These are phyloP conservation scores for Calcarius lapponicus DNA, from an alignment of 2,797 vertebrate species.

Conservation along the genomic window DNA sequence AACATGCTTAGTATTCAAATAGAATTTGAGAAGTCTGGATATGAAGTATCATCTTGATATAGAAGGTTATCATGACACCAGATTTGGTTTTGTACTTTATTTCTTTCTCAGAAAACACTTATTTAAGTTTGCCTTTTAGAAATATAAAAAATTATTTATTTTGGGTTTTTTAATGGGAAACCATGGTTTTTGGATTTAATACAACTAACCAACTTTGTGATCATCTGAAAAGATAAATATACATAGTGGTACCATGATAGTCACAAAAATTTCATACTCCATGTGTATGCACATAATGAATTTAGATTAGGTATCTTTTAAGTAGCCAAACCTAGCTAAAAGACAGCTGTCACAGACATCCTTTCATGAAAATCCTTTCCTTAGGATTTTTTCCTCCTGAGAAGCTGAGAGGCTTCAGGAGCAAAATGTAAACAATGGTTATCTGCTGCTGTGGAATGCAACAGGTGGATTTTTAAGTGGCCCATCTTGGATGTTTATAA, in stretches of 20 bases:
- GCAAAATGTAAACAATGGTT: too few species aligned
- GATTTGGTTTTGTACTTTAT: neutral
- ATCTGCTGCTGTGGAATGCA: too few species aligned
- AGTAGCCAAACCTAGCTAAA: neutral
- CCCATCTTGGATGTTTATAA: too few species aligned
- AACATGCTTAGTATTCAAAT: constrained; percentile 41
- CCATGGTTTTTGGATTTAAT: neutral
- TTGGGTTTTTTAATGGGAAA: neutral
- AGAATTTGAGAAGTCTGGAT: constrained; percentile 21
- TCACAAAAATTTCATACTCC: neutral
- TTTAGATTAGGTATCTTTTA: neutral
- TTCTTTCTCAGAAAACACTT: constrained; percentile 20
- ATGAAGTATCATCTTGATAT: constrained; percentile 34
- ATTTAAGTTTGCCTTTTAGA: neutral
- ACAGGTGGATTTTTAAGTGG: too few species aligned
- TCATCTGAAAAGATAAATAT: neutral
- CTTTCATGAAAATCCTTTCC: too few species aligned
- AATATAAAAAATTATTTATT: neutral
- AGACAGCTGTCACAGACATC: neutral
- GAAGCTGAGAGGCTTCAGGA: too few species aligned
- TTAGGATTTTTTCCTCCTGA: too few species aligned
- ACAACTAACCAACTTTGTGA: neutral
- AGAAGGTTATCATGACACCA: constrained; percentile 18
- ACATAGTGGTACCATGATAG: neutral
- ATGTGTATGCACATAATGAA: neutral